These are phyloP conservation scores for Ectemnius lituratus DNA, from an alignment of 2,888 invertebrate species.

Conservation along the genomic window DNA sequence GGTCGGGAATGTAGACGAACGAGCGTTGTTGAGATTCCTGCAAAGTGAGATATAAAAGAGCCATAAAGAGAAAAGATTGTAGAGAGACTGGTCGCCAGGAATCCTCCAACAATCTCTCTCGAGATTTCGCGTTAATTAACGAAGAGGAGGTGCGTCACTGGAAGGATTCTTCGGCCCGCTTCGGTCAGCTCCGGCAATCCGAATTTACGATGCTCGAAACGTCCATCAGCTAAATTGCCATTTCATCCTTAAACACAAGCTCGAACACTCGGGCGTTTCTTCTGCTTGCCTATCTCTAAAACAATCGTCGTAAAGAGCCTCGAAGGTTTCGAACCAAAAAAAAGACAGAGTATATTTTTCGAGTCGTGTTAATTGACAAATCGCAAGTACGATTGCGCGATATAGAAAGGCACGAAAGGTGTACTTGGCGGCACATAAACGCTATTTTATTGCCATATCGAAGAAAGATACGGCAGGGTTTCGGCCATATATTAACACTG, in stretches of 20 bases:
- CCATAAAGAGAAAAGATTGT: conserved; percentile 19
- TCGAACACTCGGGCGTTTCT: background rate
- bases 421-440: too few relatives aligned
- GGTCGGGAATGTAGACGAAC: conserved; percentile 2
- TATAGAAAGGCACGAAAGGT: too few relatives aligned
- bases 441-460: too few relatives aligned
- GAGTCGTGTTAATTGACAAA: too few relatives aligned
- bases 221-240: background rate
- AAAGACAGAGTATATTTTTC: too few relatives aligned
- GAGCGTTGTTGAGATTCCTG: conserved; percentile 12
- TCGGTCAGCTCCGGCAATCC: background rate
- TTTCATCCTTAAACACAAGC: background rate
- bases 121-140: conserved; percentile 21
- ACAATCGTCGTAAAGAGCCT: too few relatives aligned
- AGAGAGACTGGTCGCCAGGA: background rate
- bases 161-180: background rate
- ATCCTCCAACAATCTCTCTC: too few relatives aligned
- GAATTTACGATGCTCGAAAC: background rate
- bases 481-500: too few relatives aligned
- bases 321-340: too few relatives aligned
- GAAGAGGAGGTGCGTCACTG: background rate
- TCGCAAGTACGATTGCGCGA: too few relatives aligned
- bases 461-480: too few relatives aligned
- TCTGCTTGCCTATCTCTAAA: too few relatives aligned
- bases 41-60: conserved; percentile 14